A percentile compares a stretch with the other conserved stretches of the same genome.
Evolutionary conservation across 2,113 vertebrate genomes (phyloP).

Genomic region (Peromyscus leucopus): DNA sequence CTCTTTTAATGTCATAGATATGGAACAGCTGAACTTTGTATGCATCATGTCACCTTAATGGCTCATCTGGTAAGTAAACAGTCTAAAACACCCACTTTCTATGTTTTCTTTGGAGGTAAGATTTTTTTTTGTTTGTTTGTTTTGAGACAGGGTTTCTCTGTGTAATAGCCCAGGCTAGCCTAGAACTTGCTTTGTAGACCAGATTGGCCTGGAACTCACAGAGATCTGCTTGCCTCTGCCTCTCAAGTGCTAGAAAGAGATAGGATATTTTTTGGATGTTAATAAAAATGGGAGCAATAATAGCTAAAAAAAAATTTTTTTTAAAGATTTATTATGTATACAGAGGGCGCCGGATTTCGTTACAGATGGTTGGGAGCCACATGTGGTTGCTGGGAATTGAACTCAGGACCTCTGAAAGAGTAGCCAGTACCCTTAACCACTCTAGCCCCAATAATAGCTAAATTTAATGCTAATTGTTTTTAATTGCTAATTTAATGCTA

Average conservation of each 20-base stretch:
- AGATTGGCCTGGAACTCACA: not conserved
- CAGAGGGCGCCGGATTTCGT: too few species aligned
- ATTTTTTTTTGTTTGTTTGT: not conserved
- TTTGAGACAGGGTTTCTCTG: not conserved
- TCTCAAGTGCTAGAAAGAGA: not conserved
- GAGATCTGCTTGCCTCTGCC: not conserved
- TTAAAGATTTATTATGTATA: too few species aligned
- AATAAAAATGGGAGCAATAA: not conserved
- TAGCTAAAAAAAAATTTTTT: not conserved
- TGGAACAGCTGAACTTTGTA: conserved; percentile 94
- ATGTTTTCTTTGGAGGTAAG: not conserved
- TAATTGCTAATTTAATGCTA: not conserved
- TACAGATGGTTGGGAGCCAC: too few species aligned
- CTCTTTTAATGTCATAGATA: conserved; percentile 88
- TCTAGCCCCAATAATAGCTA: not conserved
- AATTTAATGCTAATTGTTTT: not conserved
- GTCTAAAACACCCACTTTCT: not conserved
- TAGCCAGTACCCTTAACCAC: too few species aligned
- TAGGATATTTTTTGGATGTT: not conserved
- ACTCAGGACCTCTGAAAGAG: too few species aligned
- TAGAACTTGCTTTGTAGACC: not conserved
- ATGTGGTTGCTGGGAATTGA: too few species aligned
- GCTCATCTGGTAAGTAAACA: conserved; percentile 92
- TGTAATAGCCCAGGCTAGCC: not conserved
- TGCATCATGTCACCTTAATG: conserved; percentile 92